These are phyloP conservation scores for Megaceryle maxima DNA, from an alignment of 2,113 vertebrate species.

Conservation along the genomic window DNA sequence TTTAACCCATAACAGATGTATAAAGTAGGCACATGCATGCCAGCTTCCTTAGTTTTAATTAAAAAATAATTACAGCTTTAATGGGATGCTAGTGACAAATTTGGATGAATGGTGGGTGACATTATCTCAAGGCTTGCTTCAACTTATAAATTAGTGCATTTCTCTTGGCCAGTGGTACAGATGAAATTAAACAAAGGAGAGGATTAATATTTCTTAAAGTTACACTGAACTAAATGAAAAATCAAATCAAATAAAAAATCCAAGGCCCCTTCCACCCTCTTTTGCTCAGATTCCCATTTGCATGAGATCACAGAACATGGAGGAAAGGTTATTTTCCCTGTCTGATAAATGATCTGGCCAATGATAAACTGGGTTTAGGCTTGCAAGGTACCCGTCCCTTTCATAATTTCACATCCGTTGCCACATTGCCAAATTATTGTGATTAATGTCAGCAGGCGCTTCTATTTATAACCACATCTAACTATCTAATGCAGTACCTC, in stretches of 20 bases:
- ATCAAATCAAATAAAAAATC: neutral
- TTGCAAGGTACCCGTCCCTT: neutral
- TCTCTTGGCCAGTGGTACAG: constrained; percentile 71
- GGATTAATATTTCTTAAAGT: constrained; percentile 67
- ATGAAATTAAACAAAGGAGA: constrained; percentile 71
- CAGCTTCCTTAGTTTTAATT: constrained; percentile 87
- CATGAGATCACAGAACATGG: neutral
- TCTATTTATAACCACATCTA: constrained; percentile 43
- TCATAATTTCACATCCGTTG: neutral
- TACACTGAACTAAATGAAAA: constrained; percentile 59
- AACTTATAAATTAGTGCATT: constrained; percentile 76
- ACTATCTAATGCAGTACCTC: neutral
- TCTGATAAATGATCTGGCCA: neutral
- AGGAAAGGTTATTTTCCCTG: neutral
- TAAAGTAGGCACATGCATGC: constrained; percentile 80
- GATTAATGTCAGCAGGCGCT: constrained; percentile 13
- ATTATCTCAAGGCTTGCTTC: constrained; percentile 78
- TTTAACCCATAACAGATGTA: constrained; percentile 89
- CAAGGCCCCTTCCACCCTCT: neutral
- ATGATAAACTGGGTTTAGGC: neutral
- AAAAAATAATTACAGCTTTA: constrained; percentile 86
- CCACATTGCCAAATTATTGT: neutral
- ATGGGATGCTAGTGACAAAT: constrained; percentile 85
- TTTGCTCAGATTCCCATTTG: neutral
- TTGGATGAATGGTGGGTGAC: constrained; percentile 84